Evolutionary conservation across 2,113 vertebrate species (phyloP).

Genomic region (Gymnocephalus cernua): DNA sequence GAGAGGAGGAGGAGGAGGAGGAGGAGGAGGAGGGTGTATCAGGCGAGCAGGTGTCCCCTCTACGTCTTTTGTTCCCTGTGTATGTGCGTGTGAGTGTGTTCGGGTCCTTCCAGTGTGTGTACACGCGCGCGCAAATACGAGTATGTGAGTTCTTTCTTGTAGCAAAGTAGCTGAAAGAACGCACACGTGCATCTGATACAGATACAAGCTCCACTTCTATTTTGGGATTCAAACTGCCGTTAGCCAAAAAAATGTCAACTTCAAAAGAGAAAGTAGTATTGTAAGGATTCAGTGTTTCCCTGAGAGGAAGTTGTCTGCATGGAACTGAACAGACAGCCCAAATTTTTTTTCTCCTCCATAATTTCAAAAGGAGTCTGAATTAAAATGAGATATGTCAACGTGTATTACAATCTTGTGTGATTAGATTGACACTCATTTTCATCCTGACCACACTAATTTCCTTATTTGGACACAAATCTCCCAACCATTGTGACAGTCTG

Average conservation of each 20-base stretch:
- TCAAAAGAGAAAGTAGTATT: not conserved
- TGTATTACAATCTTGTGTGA: not conserved
- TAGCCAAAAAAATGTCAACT: not conserved
- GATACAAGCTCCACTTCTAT: not conserved
- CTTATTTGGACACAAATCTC: not conserved
- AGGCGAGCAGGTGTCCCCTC: conserved; percentile 82
- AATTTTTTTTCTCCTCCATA: not conserved
- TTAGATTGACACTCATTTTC: not conserved
- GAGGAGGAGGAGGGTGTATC: conserved; percentile 40
- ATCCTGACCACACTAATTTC: not conserved
- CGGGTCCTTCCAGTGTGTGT: conserved; percentile 9
- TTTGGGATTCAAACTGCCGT: conserved; percentile 5
- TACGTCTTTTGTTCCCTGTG: conserved; percentile 58
- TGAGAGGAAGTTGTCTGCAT: not conserved
- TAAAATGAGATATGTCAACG: too few relatives aligned
- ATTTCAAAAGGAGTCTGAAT: not conserved
- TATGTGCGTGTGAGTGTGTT: conserved; percentile 17
- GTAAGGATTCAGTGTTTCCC: conserved; percentile 14
- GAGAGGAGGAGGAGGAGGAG: conserved; percentile 19
- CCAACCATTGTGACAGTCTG: not conserved
- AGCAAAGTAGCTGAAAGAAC: conserved; percentile 21
- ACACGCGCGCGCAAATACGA: not conserved
- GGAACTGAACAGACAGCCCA: not conserved
- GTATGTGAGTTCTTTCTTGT: not conserved
- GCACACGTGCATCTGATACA: not conserved